A percentile compares a stretch with the other conserved stretches of the same genome.
These are phyloP conservation scores for Condylura cristata DNA, from an alignment of 2,113 vertebrate species.

Conservation along the genomic window DNA sequence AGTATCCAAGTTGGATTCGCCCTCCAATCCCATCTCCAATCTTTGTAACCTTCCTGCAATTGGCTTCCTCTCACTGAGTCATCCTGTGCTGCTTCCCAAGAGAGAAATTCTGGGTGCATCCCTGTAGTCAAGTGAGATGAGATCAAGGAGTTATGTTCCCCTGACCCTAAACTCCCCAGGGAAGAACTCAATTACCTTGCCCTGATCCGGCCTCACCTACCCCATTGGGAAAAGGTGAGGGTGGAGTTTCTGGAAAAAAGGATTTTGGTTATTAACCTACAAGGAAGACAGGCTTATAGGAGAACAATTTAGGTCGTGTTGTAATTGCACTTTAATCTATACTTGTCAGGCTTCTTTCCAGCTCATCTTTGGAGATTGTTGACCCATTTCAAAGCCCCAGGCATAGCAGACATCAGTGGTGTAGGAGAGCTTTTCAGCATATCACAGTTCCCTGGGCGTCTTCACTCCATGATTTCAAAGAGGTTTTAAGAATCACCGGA, in stretches of 20 bases:
- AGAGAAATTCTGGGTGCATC: background rate
- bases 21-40: background rate
- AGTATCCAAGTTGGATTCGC: background rate
- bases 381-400: constrained; percentile 8
- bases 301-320: constrained; percentile 6
- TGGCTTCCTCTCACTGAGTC: background rate
- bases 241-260: constrained; percentile 1
- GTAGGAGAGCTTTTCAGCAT: background rate
- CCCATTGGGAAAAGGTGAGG: background rate
- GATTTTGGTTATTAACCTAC: constrained; percentile 48
- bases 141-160: background rate
- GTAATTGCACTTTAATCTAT: constrained; percentile 31
- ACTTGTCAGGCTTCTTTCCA: constrained; percentile 43
- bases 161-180: background rate
- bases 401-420: background rate
- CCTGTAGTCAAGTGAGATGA: constrained; percentile 24
- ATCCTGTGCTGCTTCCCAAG: background rate
- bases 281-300: background rate
- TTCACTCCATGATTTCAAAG: background rate
- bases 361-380: background rate
- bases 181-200: constrained; percentile 18
- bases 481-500: background rate
- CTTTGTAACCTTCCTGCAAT: background rate
- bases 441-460: background rate
- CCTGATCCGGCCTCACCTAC: background rate